Evolutionary conservation across 2,888 invertebrate genomes (phyloP).

Genomic region (Microctonus brassicae): DNA sequence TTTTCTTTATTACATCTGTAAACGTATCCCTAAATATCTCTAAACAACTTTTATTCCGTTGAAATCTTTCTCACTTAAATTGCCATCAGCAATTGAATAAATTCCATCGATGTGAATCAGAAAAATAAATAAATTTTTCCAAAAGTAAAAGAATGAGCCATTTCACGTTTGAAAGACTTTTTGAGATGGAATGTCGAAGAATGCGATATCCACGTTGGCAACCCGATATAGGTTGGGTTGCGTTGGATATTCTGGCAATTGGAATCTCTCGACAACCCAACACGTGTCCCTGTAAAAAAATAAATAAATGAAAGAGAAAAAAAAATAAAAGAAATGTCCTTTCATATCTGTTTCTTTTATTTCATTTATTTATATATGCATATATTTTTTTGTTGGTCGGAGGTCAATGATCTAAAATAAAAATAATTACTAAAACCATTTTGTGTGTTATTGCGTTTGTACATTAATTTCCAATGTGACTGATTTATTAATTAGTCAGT

Average conservation of each 20-base stretch:
- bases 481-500: conserved; percentile 21
- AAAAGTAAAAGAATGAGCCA: not conserved
- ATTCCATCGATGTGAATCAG: not conserved
- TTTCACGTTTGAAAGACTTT: conserved; percentile 9
- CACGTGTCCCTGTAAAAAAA: conserved; percentile 22
- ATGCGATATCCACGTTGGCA: conserved; percentile 60
- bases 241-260: conserved; percentile 24
- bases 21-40: conserved; percentile 8
- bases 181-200: conserved; percentile 61
- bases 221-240: conserved; percentile 54
- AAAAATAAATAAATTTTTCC: not conserved
- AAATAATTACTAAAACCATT: not conserved
- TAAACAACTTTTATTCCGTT: conserved; percentile 5
- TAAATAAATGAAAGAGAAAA: conserved; percentile 4
- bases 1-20: not conserved
- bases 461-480: not conserved
- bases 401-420: not conserved
- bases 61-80: conserved; percentile 7
- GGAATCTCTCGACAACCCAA: conserved; percentile 29
- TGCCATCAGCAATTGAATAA: conserved; percentile 5
- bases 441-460: not conserved
- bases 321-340: conserved; percentile 13
- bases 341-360: conserved; percentile 11
- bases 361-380: not conserved
- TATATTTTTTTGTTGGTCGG: not conserved